Base-by-base conservation (phyloP, 2,888 invertebrate genomes). In the Rutpela maculata region DNA sequence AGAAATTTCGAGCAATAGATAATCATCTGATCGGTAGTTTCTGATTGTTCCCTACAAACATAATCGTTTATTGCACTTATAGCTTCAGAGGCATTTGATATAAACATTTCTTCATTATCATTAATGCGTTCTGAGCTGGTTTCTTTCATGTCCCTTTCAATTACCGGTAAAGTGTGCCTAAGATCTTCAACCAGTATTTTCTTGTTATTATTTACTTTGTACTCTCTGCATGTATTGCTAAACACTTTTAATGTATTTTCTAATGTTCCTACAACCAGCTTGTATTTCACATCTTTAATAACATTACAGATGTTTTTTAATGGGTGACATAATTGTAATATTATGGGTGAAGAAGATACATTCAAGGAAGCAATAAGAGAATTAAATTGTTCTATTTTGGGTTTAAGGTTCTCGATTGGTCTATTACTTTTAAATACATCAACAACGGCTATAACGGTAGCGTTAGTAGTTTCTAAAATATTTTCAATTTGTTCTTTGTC, bases 61-160 rank as follows among this genome's bases (percentile, higher is more conserved):
- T 78, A 84, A 10, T 80, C 65, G n/a, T 70, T 74, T 26, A 85
- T 22, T 22, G 15, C 18, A 5, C 10, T 12, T 19, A 85, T 65
- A 4, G 79, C 71, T 35, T 59, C 60, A 17, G 74, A 59, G 19
- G 79, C 75, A 56, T 79, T 76, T 31, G 65, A 50, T 17, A 82
- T 71, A 75, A 75, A 85, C 3, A 68, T 11, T 9, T 80, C 12
- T 1, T 84, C 84, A 26, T 74, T 60, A 65, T 82, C 75, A n/a
- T 26, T 67, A 31, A 80, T 68, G n/a, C 35, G 67, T 71, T 74
- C 17, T 2, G 69, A 35, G 15, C 26, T 12, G 4, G 72, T 68
- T 56, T 78, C 66, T 38, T 78, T 65, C 9, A 83, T 75, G 65
- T 83, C 81, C 59, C 67, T 70, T 59, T 83, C 67, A 19, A 85